phyloP scores from a whole-genome alignment of 2,113 vertebrate species.

The Psittacus erithacus region DNA sequence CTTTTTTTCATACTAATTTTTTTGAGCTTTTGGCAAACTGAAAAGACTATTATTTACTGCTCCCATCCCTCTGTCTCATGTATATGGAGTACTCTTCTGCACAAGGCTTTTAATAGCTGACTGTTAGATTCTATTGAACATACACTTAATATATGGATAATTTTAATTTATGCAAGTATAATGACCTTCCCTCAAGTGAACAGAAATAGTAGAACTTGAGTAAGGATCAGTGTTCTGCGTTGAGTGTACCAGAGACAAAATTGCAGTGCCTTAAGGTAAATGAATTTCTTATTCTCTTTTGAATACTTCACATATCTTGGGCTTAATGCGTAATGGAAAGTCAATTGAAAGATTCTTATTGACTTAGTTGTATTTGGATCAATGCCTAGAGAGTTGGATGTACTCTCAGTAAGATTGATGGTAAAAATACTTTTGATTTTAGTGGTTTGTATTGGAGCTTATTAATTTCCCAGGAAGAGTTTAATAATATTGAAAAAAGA shows the following conservation, averaged over 20 bases:
- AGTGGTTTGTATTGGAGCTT: background rate
- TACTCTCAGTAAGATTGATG: background rate
- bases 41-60: background rate
- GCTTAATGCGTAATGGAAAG: conserved; percentile 2
- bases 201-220: background rate
- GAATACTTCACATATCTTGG: background rate
- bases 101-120: background rate
- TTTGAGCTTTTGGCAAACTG: background rate
- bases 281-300: background rate
- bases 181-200: background rate
- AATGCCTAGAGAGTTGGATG: background rate
- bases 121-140: background rate
- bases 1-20: background rate
- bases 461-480: background rate
- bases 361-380: conserved; percentile 13
- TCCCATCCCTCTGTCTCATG: background rate
- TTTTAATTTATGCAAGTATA: background rate
- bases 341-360: conserved; percentile 36
- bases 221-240: background rate
- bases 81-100: background rate
- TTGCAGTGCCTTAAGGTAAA: background rate
- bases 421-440: conserved; percentile 22
- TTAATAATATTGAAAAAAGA: background rate
- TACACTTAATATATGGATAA: background rate
- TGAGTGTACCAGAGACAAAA: background rate